These are phyloP conservation scores for Cheilosia vernalis DNA, from an alignment of 2,888 invertebrate genomes.

Conservation along the genomic window DNA sequence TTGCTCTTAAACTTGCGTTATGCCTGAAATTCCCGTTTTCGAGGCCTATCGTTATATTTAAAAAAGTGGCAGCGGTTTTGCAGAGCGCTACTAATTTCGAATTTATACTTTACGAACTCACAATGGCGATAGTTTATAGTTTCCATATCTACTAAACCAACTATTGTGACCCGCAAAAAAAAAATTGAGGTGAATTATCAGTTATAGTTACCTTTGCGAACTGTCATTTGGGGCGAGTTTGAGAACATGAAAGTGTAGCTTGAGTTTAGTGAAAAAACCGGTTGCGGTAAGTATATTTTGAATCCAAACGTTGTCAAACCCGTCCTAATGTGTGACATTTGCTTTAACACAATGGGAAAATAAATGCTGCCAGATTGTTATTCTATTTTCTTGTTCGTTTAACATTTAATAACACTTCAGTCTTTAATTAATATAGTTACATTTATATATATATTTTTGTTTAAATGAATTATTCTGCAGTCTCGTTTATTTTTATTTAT, in stretches of 20 bases:
- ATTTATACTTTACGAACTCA: no score
- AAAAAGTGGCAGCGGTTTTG: neutral
- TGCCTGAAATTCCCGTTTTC: no score
- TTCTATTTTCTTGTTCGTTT: conserved; percentile 14
- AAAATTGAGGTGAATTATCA: no score
- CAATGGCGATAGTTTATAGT: no score
- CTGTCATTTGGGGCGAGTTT: no score
- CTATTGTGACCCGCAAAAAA: no score
- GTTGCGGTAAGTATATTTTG: no score
- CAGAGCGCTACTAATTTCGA: neutral
- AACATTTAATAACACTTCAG: conserved; percentile 55
- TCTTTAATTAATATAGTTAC: conserved; percentile 60
- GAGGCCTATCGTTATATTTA: neutral
- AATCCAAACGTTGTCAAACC: neutral
- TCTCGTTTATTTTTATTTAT: conserved; percentile 14
- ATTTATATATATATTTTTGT: conserved; percentile 18
- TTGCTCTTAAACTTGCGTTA: no score
- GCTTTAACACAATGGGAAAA: conserved; percentile 14
- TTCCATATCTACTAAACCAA: no score
- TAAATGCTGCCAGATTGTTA: conserved; percentile 39
- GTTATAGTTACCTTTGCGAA: no score
- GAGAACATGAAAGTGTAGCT: no score
- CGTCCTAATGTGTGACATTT: neutral
- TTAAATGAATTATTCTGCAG: conserved; percentile 29
- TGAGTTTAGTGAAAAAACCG: no score